phyloP scores from a whole-genome alignment of 2,888 invertebrate genomes.

The Drosophila pegasa region DNA sequence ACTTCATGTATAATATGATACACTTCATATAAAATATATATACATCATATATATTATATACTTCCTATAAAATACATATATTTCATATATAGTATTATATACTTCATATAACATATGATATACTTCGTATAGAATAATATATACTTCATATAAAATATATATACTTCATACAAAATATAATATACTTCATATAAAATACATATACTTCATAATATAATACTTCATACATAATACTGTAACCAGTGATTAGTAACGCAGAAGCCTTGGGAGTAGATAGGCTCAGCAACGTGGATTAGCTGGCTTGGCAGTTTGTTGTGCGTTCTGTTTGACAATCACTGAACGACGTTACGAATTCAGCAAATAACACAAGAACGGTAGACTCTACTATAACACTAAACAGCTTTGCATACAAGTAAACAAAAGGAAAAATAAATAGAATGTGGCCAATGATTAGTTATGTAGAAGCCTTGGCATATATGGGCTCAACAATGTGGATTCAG shows the following conservation, averaged over 20 bases:
- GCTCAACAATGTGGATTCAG: slow-evolving; percentile 46
- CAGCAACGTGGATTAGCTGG: slow-evolving; percentile 39
- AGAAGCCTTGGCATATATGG: slow-evolving; percentile 20
- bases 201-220: too few relatives aligned
- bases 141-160: too few relatives aligned
- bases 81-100: too few relatives aligned
- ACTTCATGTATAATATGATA: too few relatives aligned
- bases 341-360: slow-evolving; percentile 64
- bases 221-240: too few relatives aligned
- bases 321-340: slow-evolving; percentile 82
- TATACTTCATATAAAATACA: too few relatives aligned
- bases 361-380: slow-evolving; percentile 82
- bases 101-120: too few relatives aligned
- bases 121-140: too few relatives aligned
- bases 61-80: too few relatives aligned
- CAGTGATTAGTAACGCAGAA: slow-evolving; percentile 32
- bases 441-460: slow-evolving; percentile 38
- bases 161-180: too few relatives aligned
- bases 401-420: background rate
- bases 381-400: background rate
- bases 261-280: slow-evolving; percentile 22
- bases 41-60: too few relatives aligned
- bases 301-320: slow-evolving; percentile 70
- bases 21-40: too few relatives aligned
- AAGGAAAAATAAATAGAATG: slow-evolving; percentile 13